These are phyloP conservation scores for Eulithis prunata DNA, from an alignment of 2,888 invertebrate genomes.

Conservation along the genomic window DNA sequence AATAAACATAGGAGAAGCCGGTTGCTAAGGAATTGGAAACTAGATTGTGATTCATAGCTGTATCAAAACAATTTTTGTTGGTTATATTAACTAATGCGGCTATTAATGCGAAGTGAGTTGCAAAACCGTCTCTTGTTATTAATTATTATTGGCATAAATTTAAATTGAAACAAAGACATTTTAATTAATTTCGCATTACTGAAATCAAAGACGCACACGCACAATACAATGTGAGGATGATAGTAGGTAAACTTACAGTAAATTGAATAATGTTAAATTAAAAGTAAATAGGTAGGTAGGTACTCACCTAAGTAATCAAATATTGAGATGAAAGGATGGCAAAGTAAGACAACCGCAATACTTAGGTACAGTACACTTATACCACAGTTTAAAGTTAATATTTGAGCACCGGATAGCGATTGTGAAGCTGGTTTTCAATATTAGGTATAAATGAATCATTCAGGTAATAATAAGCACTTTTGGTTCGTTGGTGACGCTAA, in stretches of 20 bases:
- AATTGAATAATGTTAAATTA: no score
- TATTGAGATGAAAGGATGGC: neutral
- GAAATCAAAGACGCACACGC: neutral
- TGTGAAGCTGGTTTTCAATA: constrained; percentile 29
- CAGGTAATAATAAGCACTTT: constrained; percentile 24
- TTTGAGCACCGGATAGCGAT: constrained; percentile 34
- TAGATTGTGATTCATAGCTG: constrained; percentile 63
- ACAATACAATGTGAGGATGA: neutral
- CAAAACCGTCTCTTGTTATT: constrained; percentile 7
- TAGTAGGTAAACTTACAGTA: neutral
- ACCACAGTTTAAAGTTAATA: constrained; percentile 37
- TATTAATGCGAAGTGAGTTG: constrained; percentile 5
- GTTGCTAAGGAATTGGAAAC: constrained; percentile 67
- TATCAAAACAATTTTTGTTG: constrained; percentile 39
- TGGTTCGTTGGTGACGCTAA: constrained; percentile 22
- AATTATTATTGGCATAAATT: constrained; percentile 24
- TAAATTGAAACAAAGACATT: constrained; percentile 22
- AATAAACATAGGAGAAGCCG: constrained; percentile 64
- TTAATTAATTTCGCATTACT: constrained; percentile 4
- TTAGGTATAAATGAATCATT: neutral
- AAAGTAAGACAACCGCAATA: constrained; percentile 12
- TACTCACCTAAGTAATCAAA: no score
- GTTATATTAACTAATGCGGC: constrained; percentile 20
- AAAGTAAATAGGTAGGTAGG: no score
- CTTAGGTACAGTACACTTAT: neutral